These are phyloP conservation scores for Capreolus pygargus DNA, from an alignment of 2,113 vertebrate genomes.

Conservation along the genomic window DNA sequence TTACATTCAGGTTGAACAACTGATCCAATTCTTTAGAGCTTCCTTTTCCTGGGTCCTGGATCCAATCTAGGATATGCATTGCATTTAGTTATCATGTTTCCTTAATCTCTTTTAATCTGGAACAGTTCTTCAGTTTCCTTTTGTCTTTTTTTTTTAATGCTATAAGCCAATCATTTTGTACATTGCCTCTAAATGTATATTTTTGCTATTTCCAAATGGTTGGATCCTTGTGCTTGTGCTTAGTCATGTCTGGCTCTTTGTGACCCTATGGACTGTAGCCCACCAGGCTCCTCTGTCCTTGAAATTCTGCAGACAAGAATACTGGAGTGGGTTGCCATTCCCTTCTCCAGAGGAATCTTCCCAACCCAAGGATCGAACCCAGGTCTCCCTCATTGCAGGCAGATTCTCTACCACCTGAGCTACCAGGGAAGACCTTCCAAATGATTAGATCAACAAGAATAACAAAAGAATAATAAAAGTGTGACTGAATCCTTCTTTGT, in stretches of 20 bases:
- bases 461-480: background rate
- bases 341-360: background rate
- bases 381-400: background rate
- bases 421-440: background rate
- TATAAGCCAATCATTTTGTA: background rate
- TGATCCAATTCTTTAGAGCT: background rate
- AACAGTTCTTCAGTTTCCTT: background rate
- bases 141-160: background rate
- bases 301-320: background rate
- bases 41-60: background rate
- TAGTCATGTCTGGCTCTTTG: background rate
- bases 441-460: background rate
- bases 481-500: background rate
- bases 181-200: background rate
- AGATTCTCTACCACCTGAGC: background rate
- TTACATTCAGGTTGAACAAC: background rate
- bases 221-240: background rate
- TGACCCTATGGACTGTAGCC: background rate
- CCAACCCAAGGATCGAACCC: background rate
- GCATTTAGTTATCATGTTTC: background rate
- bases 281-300: background rate
- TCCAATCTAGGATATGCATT: background rate
- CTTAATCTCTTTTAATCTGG: background rate
- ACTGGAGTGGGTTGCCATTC: background rate
- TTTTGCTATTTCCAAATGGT: background rate